Evolutionary conservation across 1,140 invertebrate species (phyloP).

Genomic region (Cylas formicarius): DNA sequence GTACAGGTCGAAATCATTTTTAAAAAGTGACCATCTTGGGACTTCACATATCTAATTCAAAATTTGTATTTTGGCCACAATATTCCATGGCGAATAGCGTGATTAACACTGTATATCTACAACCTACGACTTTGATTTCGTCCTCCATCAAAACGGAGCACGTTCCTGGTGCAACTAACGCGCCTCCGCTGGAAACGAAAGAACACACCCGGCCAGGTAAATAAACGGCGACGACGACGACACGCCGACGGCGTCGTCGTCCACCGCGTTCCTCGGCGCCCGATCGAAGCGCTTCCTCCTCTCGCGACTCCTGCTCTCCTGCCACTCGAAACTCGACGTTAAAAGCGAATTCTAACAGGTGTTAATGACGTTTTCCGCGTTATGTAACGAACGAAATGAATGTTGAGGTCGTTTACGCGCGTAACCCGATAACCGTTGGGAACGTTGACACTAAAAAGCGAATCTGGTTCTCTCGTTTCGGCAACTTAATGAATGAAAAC

Average conservation of each 20-base stretch:
- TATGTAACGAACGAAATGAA: slow-evolving; percentile 24
- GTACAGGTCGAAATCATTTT: no score
- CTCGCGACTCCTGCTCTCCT: slow-evolving; percentile 22
- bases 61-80: no score
- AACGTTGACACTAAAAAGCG: no score
- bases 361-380: slow-evolving; percentile 31
- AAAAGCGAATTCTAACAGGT: slow-evolving; percentile 39
- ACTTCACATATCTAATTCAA: no score
- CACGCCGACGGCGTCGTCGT: no score
- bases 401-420: no score
- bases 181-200: slow-evolving; percentile 5
- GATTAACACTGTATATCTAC: no score
- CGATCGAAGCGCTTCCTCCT: no score
- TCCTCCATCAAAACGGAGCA: neutral
- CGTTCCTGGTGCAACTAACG: slow-evolving; percentile 12
- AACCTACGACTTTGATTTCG: neutral
- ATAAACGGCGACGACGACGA: neutral
- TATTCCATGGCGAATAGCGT: no score
- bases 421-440: no score
- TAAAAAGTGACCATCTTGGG: no score
- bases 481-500: no score
- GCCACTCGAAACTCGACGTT: slow-evolving; percentile 25
- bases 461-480: slow-evolving; percentile 11
- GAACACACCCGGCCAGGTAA: slow-evolving; percentile 10
- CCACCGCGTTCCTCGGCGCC: neutral